These are phyloP conservation scores for Poecile atricapillus DNA, from an alignment of 2,113 vertebrate genomes.

Conservation along the genomic window DNA sequence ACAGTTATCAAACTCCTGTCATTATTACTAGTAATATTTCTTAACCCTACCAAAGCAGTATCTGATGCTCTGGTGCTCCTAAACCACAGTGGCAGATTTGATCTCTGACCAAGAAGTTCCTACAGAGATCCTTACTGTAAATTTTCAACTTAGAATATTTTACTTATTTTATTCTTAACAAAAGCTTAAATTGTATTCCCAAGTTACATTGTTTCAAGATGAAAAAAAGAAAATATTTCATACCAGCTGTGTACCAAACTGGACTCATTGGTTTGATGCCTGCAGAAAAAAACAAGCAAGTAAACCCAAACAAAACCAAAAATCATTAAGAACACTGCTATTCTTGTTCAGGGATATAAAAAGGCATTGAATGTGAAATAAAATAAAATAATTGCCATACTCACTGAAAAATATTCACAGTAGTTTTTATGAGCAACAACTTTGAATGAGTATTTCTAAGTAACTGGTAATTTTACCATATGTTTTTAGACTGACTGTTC, in stretches of 20 bases:
- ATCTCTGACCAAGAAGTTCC: background rate
- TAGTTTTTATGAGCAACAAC: background rate
- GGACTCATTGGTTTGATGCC: slow-evolving; percentile 83
- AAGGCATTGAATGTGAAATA: background rate
- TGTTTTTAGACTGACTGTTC: background rate
- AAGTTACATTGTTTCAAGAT: background rate
- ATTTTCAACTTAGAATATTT: background rate
- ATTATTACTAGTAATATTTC: background rate
- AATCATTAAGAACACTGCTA: background rate
- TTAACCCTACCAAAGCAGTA: background rate
- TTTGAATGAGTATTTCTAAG: background rate
- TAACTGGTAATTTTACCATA: background rate
- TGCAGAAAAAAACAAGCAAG: slow-evolving; percentile 54
- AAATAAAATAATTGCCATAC: background rate
- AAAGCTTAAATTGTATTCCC: background rate
- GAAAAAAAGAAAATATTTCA: slow-evolving; percentile 47
- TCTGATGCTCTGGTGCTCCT: background rate
- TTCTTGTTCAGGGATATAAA: background rate
- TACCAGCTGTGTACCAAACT: slow-evolving; percentile 87
- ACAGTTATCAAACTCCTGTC: background rate
- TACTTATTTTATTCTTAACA: background rate
- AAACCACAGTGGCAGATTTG: background rate
- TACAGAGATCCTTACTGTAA: background rate
- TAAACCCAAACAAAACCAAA: background rate
- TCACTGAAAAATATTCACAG: background rate